A percentile compares a stretch with the other conserved stretches of the same genome.
Conservation (phyloP, 2,797 vertebrate species). For the Coracias cyanogaster region DNA sequence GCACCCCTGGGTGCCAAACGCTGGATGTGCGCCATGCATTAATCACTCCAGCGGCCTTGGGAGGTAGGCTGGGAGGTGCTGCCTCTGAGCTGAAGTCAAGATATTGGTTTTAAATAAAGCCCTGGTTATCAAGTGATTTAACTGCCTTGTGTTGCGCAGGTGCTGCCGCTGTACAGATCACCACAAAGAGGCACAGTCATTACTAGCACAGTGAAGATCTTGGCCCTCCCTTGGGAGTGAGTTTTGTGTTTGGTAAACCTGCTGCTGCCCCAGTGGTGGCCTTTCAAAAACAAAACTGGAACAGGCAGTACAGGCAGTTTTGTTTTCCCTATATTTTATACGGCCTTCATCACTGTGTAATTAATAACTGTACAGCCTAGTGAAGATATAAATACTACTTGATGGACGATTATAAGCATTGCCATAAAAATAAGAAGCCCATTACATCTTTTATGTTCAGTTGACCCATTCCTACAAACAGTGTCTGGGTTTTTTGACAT, state of each 20-base stretch:
- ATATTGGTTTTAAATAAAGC: background rate
- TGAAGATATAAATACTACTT: background rate
- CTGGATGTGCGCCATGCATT: rapidly evolving
- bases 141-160: rapidly evolving
- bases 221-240: background rate
- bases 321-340: background rate
- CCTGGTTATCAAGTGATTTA: background rate
- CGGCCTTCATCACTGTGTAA: background rate
- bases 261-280: background rate
- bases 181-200: rapidly evolving
- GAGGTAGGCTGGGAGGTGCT: background rate
- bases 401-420: background rate
- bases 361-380: background rate
- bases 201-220: background rate
- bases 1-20: rapidly evolving
- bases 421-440: background rate
- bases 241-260: background rate
- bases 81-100: background rate
- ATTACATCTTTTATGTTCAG: background rate
- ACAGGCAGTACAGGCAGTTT: background rate
- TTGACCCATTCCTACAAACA: background rate
- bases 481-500: rapidly evolving
- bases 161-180: background rate
- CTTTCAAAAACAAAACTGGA: background rate
- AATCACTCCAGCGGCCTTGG: background rate